These are phyloP conservation scores for Ascaphus truei DNA, from an alignment of 2,113 vertebrate species.

Conservation along the genomic window DNA sequence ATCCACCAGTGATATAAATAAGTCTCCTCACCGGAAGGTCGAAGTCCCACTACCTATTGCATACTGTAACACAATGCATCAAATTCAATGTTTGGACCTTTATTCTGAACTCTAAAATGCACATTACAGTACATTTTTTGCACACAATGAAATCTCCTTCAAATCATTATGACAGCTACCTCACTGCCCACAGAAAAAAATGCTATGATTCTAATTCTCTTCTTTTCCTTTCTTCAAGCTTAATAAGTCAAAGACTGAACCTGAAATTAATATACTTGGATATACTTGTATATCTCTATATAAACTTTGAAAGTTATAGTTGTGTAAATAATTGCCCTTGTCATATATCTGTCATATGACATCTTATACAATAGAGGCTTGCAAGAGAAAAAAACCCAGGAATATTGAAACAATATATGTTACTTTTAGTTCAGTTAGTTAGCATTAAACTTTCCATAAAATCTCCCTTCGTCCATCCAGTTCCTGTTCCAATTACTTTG, in stretches of 20 bases:
- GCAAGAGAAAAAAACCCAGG: not conserved
- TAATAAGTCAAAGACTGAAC: not conserved
- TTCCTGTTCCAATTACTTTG: slow-evolving; percentile 22
- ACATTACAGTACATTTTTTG: not conserved
- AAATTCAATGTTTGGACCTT: not conserved
- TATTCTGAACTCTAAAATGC: not conserved
- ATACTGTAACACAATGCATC: not conserved
- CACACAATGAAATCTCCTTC: no score
- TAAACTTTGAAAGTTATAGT: no score
- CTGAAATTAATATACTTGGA: not conserved
- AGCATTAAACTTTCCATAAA: not conserved
- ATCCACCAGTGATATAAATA: no score
- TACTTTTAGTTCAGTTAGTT: not conserved
- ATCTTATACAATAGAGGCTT: not conserved
- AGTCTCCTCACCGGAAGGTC: no score
- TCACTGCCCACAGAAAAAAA: not conserved
- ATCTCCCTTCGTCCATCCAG: not conserved
- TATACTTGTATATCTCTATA: not conserved
- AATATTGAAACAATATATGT: not conserved
- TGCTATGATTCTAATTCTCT: not conserved
- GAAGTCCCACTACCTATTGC: no score
- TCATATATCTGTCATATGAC: not conserved
- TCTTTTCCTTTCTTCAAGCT: not conserved
- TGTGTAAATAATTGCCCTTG: not conserved
- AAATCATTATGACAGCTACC: not conserved